These are phyloP conservation scores for Halcyon smyrnensis DNA, from an alignment of 2,797 vertebrate genomes.

Conservation along the genomic window DNA sequence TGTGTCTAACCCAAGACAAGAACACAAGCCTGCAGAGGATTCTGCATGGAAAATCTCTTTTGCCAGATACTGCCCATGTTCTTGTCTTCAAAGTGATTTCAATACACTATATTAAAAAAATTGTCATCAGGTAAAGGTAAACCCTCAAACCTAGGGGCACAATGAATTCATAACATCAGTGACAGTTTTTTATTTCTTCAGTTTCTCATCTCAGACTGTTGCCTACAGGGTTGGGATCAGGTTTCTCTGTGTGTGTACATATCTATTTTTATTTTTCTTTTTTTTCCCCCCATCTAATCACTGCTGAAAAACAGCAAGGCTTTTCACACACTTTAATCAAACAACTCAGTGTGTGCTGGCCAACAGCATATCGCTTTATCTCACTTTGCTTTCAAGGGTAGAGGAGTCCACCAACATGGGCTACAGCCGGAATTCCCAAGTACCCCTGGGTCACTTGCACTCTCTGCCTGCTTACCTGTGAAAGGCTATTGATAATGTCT, in stretches of 20 bases:
- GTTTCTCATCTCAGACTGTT: neutral
- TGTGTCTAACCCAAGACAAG: neutral
- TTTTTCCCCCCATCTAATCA: neutral
- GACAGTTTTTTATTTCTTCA: neutral
- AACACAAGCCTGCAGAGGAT: neutral
- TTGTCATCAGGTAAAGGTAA: neutral
- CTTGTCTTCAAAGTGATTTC: neutral
- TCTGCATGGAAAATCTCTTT: neutral
- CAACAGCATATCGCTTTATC: neutral
- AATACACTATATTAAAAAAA: neutral
- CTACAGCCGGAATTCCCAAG: neutral
- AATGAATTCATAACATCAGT: neutral
- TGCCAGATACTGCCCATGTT: neutral
- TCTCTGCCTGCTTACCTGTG: neutral
- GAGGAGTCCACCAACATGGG: neutral
- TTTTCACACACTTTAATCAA: conserved; percentile 18
- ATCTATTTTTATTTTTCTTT: too few species aligned
- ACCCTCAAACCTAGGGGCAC: neutral
- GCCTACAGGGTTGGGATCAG: neutral
- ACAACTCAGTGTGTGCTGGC: neutral
- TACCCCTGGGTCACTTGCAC: neutral
- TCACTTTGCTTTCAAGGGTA: neutral
- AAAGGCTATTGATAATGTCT: accelerated
- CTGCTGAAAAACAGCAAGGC: neutral
- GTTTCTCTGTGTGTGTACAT: neutral